Percentiles rank a stretch among this genome's conserved stretches.
These are phyloP conservation scores for Nymphalis urticae DNA, from an alignment of 2,888 invertebrate genomes.

Conservation along the genomic window DNA sequence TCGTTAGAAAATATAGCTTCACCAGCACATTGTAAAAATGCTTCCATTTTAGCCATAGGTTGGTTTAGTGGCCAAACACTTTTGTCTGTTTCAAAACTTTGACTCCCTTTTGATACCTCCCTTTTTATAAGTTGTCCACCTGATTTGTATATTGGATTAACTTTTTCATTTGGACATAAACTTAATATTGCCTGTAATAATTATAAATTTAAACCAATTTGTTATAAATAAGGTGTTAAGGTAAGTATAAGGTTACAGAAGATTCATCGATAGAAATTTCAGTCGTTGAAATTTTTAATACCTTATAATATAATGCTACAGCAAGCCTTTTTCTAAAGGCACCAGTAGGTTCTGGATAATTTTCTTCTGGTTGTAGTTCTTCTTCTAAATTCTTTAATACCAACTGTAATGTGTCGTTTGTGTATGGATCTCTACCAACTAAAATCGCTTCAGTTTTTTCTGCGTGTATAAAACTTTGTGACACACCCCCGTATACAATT, in stretches of 20 bases:
- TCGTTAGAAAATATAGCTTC: conserved; percentile 91
- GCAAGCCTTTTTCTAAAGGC: conserved; percentile 83
- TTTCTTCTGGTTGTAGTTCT: conserved; percentile 53
- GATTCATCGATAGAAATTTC: too few species aligned
- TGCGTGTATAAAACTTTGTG: conserved; percentile 71
- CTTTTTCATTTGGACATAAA: conserved; percentile 75
- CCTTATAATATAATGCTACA: conserved; percentile 83
- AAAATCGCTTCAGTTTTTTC: conserved; percentile 75
- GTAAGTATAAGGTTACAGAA: neutral
- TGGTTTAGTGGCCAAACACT: conserved; percentile 87
- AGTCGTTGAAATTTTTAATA: conserved; percentile 1
- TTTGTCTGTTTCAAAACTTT: conserved; percentile 86
- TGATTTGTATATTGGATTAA: conserved; percentile 75
- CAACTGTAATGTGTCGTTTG: conserved; percentile 66
- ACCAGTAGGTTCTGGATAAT: conserved; percentile 79
- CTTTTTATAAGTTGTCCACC: conserved; percentile 83
- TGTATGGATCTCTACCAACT: conserved; percentile 64
- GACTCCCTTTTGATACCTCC: conserved; percentile 85
- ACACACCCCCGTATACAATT: conserved; percentile 84
- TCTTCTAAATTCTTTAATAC: conserved; percentile 50
- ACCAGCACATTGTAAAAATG: conserved; percentile 85
- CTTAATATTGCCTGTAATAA: conserved; percentile 75
- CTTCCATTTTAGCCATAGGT: conserved; percentile 88
- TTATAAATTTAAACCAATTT: neutral
- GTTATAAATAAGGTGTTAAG: neutral